Evolutionary conservation across 2,113 vertebrate species (phyloP).

Genomic region (Takifugu flavidus): DNA sequence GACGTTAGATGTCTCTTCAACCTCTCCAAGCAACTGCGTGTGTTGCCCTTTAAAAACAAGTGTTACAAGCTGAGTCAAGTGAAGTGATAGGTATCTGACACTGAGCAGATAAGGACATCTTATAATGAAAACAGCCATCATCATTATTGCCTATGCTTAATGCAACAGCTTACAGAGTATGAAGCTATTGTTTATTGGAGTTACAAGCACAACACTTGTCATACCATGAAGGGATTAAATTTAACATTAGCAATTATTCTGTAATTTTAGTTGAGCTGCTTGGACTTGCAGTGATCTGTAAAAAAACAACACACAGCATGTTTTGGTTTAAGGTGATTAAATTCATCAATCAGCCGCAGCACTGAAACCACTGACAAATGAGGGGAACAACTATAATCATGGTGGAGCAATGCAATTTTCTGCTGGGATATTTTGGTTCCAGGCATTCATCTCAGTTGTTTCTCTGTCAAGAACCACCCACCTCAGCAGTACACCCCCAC

Average conservation of each 20-base stretch:
- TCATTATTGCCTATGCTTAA: too few species aligned
- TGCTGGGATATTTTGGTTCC: too few species aligned
- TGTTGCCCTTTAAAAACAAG: too few species aligned
- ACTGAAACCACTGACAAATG: too few species aligned
- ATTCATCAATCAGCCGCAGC: too few species aligned
- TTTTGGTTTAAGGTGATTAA: not conserved
- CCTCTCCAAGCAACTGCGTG: not conserved
- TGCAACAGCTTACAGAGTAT: not conserved
- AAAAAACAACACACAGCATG: not conserved
- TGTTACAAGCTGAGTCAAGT: not conserved
- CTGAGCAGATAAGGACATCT: not conserved
- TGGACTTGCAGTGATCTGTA: not conserved
- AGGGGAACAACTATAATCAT: too few species aligned
- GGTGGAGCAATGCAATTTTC: too few species aligned
- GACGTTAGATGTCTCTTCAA: not conserved
- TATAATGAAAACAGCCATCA: not conserved
- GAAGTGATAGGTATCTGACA: not conserved
- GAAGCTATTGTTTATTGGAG: not conserved
- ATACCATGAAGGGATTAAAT: not conserved
- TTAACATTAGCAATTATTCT: conserved; percentile 10
- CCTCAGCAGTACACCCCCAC: too few species aligned
- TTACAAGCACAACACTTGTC: not conserved
- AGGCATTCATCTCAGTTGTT: too few species aligned
- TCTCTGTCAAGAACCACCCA: too few species aligned
- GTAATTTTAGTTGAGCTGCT: conserved; percentile 19